Conservation (phyloP, 2,113 vertebrate species). For the Macroglossus sobrinus region DNA sequence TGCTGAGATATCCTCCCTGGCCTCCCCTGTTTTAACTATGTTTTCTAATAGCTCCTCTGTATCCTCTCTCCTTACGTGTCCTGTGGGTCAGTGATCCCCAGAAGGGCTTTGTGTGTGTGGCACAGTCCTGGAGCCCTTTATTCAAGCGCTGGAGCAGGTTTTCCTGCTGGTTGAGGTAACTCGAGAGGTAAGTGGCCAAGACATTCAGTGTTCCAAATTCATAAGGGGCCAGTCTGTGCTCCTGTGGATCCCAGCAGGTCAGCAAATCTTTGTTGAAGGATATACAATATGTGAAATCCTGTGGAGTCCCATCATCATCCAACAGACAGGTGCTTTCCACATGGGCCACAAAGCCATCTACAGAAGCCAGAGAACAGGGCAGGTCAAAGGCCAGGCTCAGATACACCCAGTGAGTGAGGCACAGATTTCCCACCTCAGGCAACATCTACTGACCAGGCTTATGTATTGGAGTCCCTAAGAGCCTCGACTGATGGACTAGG, state of each 20-base stretch:
- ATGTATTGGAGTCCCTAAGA: background rate
- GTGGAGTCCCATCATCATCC: conserved; percentile 47
- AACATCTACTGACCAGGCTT: background rate
- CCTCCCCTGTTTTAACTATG: background rate
- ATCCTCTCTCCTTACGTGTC: conserved; percentile 60
- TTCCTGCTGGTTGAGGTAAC: fast-evolving
- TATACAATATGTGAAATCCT: conserved; percentile 56
- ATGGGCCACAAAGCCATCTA: conserved; percentile 73
- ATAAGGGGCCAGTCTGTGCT: fast-evolving
- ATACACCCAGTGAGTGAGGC: background rate
- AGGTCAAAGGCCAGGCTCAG: background rate
- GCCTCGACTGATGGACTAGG: fast-evolving
- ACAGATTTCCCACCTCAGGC: background rate
- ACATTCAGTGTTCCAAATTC: background rate
- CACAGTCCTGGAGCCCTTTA: conserved; percentile 30
- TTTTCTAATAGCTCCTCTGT: background rate
- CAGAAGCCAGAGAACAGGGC: background rate
- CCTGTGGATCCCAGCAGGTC: conserved; percentile 39
- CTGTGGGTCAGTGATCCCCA: conserved; percentile 55
- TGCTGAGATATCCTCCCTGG: no score
- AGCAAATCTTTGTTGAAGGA: conserved; percentile 77
- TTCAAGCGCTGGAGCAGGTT: background rate
- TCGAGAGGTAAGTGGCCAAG: fast-evolving
- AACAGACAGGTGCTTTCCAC: conserved; percentile 67
- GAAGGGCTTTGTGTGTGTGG: background rate